Evolutionary conservation across 2,113 vertebrate genomes (phyloP), one percentile per base, ranked within the genome.

Genomic region (Serilophus lunatus): DNA sequence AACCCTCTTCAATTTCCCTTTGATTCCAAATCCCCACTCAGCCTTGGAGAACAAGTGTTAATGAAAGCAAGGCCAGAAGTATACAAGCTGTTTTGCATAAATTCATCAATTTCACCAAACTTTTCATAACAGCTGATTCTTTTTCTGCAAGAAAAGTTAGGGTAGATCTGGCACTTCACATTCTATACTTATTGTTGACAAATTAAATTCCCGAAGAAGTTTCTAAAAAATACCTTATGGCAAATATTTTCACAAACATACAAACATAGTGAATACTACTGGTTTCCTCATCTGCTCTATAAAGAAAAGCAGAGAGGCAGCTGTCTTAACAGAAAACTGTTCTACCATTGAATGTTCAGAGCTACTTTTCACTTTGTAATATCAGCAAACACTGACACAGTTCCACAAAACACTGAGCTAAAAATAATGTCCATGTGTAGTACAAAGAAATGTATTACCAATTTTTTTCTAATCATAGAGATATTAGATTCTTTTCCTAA

Each of bases 391-490:
- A 63, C 7, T 63, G 36, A 71, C 23, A 82, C 12, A 45, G 71
- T 94, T 93, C 78, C 13, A 13, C 83, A 44, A 95, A 85, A 38
- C 47, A 33, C 17, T 59, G 44, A 88, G 35, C 18, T 82, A 92
- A 87, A 95, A 82, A 72, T 78, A 85, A 88, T 42, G 35, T 70
- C 50, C 36, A 15, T 66, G 25, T 72, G 36, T 26, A 57, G 12
- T 45, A 29, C 10, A 77, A 42, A 56, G 70, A 91, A 94, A 71
- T 56, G 19, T 35, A 56, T 79, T 96, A 84, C 51, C 49, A 79
- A 54, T 88, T 96, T 95, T 86, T 88, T 95, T 96, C 92, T 86
- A 42, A 82, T 66, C 50, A 86, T 59, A 59, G 16, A 66, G 82
- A 15, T 51, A 64, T 61, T 64, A 88, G 25, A 76, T 92, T 86